Evolutionary conservation across 2,888 invertebrate genomes (phyloP), one percentile per base, ranked within the genome.

Genomic region (Rhorus exstirpatorius): DNA sequence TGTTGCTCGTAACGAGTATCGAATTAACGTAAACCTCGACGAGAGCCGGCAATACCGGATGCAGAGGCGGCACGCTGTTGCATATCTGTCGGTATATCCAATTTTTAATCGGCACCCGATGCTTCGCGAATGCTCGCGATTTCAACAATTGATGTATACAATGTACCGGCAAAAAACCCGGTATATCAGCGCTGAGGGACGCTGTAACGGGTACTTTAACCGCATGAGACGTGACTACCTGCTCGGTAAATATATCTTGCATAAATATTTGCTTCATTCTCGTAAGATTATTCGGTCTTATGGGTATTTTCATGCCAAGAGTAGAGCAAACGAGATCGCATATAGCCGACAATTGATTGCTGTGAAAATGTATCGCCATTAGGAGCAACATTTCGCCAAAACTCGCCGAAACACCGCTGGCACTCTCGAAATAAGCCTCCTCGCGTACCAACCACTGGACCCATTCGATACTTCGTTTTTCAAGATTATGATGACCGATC

Each of bases 21-120:
- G 98, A 98, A 92, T 97, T 97, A 0, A 99, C 98, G 89, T 98
- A 99, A 0, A 98, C 98, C 93, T 99, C 99, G 0, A 99, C 97
- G 31, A 99, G 94, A 1, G 97, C 96, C 0, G 99, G 98, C 92
- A 99, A 94, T 0, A 98, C 97, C 0, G 98, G 97, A 93, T 99
- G 99, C 60, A 99, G 93, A 0, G 99, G 99, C n/a, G 97, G 95
- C 0, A 96, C 95, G 86, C 97, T 97, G 86, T 96, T 96, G 90
- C 98, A 97, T 76, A 99, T 97, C 94, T 99, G 99, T 86, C 96
- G 95, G 90, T 98, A 99, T 85, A 99, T 99, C 99, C 99, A 99
- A 89, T 96, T 97, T 93, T 98, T 98, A 4, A 99, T 98, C 0
- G 98, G 97, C 0, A 99, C 98, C 93, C 98, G 97, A 92, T 99